A percentile compares a stretch with the other conserved stretches of the same genome.
These are phyloP conservation scores for Panurus biarmicus DNA, from an alignment of 2,113 vertebrate species.

Conservation along the genomic window DNA sequence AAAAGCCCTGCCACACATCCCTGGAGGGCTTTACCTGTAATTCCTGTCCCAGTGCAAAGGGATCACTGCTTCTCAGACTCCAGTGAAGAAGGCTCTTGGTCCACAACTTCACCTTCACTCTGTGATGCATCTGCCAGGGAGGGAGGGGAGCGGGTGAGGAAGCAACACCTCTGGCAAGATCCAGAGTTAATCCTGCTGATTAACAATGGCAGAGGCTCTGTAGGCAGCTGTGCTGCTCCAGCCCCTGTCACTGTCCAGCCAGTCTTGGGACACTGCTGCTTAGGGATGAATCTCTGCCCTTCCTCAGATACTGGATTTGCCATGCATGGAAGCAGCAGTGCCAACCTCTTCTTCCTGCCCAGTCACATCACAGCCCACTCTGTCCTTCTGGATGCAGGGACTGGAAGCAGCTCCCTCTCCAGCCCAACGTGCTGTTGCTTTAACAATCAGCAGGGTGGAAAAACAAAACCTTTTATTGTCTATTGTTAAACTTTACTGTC, in stretches of 20 bases:
- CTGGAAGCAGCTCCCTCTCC: not conserved
- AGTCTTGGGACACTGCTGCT: not conserved
- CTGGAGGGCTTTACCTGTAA: not conserved
- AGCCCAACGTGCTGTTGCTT: not conserved
- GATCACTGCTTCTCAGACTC: not conserved
- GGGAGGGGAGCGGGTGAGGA: not conserved
- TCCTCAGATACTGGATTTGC: not conserved
- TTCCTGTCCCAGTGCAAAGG: not conserved
- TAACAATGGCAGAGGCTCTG: not conserved
- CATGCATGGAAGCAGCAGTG: not conserved
- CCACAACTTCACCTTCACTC: not conserved
- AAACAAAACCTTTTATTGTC: slow-evolving; percentile 38
- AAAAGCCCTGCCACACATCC: not conserved
- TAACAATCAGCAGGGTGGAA: slow-evolving; percentile 20
- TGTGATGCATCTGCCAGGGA: not conserved
- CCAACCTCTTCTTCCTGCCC: not conserved
- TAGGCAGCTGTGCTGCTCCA: not conserved
- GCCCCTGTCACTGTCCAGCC: not conserved
- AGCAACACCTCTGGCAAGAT: not conserved
- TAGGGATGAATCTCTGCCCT: slow-evolving; percentile 2
- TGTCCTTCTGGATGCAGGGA: not conserved
- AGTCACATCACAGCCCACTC: not conserved
- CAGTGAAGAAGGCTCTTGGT: not conserved
- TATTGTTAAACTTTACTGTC: slow-evolving; percentile 50
- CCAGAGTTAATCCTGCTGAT: not conserved